Conservation (phyloP, 2,888 invertebrate species). For the Zonitis immaculata region DNA sequence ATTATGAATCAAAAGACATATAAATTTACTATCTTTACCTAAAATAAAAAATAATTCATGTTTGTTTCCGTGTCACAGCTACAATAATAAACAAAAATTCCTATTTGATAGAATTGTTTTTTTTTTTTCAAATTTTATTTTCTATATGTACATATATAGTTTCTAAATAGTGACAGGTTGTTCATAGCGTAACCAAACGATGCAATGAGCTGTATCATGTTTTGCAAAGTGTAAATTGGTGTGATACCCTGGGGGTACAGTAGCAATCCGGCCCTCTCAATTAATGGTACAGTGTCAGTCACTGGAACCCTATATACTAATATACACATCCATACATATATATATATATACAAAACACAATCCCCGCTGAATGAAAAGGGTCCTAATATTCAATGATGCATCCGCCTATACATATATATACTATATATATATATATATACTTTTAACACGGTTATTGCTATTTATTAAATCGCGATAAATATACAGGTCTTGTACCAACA, state of each 20-base stretch:
- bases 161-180: conserved; percentile 8
- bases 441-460: conserved; percentile 8
- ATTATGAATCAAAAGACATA: background rate
- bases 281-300: conserved; percentile 41
- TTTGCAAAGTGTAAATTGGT: conserved; percentile 62
- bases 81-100: conserved; percentile 37
- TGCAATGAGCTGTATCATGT: conserved; percentile 63
- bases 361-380: background rate
- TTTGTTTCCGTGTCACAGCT: conserved; percentile 19
- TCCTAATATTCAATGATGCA: background rate
- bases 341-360: too few relatives aligned
- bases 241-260: conserved; percentile 47
- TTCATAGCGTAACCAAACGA: conserved; percentile 41
- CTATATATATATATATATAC: too few relatives aligned
- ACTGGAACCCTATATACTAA: background rate
- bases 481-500: background rate
- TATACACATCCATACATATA: conserved; percentile 18
- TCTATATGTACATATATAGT: background rate
- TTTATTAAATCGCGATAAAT: conserved; percentile 20
- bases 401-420: too few relatives aligned
- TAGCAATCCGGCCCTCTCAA: conserved; percentile 48
- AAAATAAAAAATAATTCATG: conserved; percentile 26
- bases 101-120: conserved; percentile 18
- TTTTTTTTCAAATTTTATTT: too few relatives aligned
- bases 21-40: too few relatives aligned